Evolutionary conservation across 2,113 vertebrate genomes (phyloP).

Genomic region (Nesogale talazaci): DNA sequence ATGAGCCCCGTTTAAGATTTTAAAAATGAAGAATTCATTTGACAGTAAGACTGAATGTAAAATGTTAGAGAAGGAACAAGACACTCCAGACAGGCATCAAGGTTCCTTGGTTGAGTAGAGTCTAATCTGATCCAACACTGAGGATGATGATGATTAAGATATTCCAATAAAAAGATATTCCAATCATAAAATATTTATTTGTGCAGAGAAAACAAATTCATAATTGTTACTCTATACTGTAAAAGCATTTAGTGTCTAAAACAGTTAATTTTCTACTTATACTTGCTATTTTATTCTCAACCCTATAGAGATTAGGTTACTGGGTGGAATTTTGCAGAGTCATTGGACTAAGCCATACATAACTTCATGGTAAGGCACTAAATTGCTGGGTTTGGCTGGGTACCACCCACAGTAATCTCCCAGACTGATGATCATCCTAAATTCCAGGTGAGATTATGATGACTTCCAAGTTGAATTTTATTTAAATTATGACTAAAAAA

Average conservation of each 20-base stretch:
- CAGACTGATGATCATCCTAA: not conserved
- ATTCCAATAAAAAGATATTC: not conserved
- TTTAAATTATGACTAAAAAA: not conserved
- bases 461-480: not conserved
- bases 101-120: not conserved
- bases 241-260: constrained; percentile 39
- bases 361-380: not conserved
- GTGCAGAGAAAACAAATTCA: not conserved
- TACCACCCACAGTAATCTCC: not conserved
- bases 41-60: not conserved
- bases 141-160: not conserved
- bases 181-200: not conserved
- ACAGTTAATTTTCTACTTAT: constrained; percentile 17
- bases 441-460: not conserved
- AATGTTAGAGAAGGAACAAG: not conserved
- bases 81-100: not conserved
- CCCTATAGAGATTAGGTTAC: not conserved
- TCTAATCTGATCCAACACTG: not conserved
- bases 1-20: too few species aligned
- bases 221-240: not conserved
- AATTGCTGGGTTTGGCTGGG: not conserved
- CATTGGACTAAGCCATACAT: not conserved
- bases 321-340: not conserved
- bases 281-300: not conserved
- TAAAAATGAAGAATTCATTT: not conserved